Base-by-base conservation (phyloP, 2,888 invertebrate genomes). In the Unio pictorum region DNA sequence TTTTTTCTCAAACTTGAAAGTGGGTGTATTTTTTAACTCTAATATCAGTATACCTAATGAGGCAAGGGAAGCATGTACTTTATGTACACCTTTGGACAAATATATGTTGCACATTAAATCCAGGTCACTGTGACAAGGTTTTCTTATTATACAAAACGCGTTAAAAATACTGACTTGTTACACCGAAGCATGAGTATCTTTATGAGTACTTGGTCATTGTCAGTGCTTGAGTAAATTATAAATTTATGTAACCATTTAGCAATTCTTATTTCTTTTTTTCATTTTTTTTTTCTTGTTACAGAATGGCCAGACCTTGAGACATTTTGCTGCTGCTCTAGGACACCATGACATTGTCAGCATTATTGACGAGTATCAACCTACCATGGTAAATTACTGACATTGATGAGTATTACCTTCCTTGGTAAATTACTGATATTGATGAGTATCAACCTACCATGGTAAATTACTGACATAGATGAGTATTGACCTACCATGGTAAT, bases 271-370 rank as follows among this genome's bases (percentile, higher is more conserved):
- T 23, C 23, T 23, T 26, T 61, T 23, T 60, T 57, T 45, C 64
- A 2, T 60, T 62, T 61, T 20, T 55, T 56, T 67, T 64, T 61
- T 77, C 8, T 8, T 30, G 34, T 55, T 73, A 54, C 71, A 87
- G 87, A 78, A 84, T 69, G 84, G 84, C 18, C 83, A 81, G 71
- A 83, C 84, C n/a, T 72, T 86, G 54, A 73, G 88, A 17, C 86
- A 88, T 74, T 85, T 72, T 81, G 85, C 88, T n/a, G 87, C 87
- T 23, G 74, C 77, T n/a, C 73, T 77, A 26, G 84, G 80, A 69
- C 83, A 80, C 64, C 86, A 87, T 74, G 86, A 88, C 72, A 84
- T 88, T 68, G 87, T 87, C 1, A 76, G 82, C 26, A 78, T 87
- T n/a, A 76, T 88, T 34, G 88, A 88, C 70, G 74, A 82, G 60